Evolutionary conservation across 2,113 vertebrate genomes (phyloP).

Genomic region (Zosterops japonicus): DNA sequence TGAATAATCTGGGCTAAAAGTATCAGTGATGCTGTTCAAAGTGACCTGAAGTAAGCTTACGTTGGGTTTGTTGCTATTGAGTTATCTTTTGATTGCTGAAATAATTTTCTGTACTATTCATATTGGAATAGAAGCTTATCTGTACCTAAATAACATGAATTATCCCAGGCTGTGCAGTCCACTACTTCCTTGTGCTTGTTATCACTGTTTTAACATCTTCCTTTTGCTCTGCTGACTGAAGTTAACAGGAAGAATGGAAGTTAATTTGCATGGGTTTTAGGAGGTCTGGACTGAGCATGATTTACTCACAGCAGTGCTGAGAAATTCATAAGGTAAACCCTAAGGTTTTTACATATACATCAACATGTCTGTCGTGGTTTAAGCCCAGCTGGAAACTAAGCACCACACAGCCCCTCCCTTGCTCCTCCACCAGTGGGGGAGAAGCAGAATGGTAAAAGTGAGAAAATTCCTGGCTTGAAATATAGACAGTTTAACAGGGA

Average conservation of each 20-base stretch:
- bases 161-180: background rate
- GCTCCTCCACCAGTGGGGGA: background rate
- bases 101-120: background rate
- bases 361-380: accelerated
- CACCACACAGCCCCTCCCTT: background rate
- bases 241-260: background rate
- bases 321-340: background rate
- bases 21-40: background rate
- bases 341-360: background rate
- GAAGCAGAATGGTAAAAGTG: background rate
- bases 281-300: background rate
- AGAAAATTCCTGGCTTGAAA: background rate
- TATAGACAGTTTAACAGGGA: background rate
- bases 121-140: background rate
- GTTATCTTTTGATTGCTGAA: background rate
- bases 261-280: background rate
- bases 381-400: background rate
- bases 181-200: background rate
- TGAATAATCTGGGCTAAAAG: background rate
- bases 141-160: background rate
- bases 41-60: background rate
- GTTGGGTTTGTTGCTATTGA: background rate
- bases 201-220: background rate
- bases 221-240: background rate
- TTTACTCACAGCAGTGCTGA: background rate